Percentiles rank a stretch among this genome's conserved stretches.
Evolutionary conservation across 1,140 invertebrate species (phyloP).

Genomic region (Euura saliciscinereae): DNA sequence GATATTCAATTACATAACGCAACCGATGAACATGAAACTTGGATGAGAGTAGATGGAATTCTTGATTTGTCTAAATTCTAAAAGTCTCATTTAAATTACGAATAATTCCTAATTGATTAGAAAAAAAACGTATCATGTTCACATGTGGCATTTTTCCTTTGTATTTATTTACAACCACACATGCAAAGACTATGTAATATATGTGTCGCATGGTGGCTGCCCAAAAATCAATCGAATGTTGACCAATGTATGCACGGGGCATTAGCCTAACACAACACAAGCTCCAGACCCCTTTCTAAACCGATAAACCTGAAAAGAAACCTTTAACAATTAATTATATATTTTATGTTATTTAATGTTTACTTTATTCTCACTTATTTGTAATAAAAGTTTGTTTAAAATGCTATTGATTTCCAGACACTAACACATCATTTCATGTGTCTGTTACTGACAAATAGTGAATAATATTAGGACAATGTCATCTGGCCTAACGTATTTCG

Average conservation of each 20-base stretch:
- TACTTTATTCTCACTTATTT: constrained; percentile 1
- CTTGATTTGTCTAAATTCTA: too few species aligned
- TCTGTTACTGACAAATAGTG: background rate
- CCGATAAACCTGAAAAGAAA: constrained; percentile 1
- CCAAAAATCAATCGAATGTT: background rate
- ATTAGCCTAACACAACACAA: constrained; percentile 1
- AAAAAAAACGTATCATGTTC: background rate
- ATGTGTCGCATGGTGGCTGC: constrained; percentile 2
- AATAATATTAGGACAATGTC: background rate
- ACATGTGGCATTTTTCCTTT: background rate
- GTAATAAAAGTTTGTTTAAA: background rate
- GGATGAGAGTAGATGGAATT: too few species aligned
- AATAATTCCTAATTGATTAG: too few species aligned
- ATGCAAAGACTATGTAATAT: background rate
- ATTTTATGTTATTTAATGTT: background rate
- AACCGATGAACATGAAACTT: background rate
- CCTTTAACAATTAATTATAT: constrained; percentile 1
- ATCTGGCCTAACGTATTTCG: too few species aligned
- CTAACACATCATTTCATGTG: constrained; percentile 4
- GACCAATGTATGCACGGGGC: constrained; percentile 6
- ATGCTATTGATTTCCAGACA: background rate
- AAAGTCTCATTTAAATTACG: too few species aligned
- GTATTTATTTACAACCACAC: background rate
- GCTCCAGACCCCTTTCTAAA: constrained; percentile 6
- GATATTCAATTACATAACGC: background rate